Percentiles rank a stretch among this genome's conserved stretches.
Conservation (phyloP, 2,797 vertebrate genomes). For the Rhinogobio ventralis region DNA sequence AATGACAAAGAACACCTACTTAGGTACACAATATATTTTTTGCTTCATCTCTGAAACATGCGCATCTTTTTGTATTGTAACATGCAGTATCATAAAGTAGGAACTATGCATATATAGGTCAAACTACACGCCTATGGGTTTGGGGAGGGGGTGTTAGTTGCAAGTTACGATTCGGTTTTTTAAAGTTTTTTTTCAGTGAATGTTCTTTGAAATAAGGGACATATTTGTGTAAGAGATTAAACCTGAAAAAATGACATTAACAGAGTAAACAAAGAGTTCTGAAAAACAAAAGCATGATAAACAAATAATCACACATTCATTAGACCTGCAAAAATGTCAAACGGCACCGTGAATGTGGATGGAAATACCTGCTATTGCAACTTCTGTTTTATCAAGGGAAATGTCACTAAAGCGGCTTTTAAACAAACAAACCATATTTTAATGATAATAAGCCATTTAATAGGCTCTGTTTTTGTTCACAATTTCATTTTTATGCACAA, state of each 20-base stretch:
- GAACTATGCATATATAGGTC: constrained; percentile 82
- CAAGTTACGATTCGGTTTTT: constrained; percentile 38
- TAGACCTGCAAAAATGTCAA: constrained; percentile 53
- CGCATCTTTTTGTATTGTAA: constrained; percentile 85
- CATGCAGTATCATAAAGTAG: constrained; percentile 88
- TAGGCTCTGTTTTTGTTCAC: too few relatives aligned
- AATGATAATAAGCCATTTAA: too few relatives aligned
- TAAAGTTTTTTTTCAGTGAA: constrained; percentile 76
- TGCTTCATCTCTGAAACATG: constrained; percentile 84
- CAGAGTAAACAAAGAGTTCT: constrained; percentile 41
- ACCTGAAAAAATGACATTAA: constrained; percentile 53
- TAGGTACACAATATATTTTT: constrained; percentile 82
- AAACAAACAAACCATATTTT: not conserved
- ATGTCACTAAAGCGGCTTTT: not conserved
- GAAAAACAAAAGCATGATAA: constrained; percentile 48
- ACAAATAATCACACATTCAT: constrained; percentile 61
- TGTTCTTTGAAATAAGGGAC: constrained; percentile 68
- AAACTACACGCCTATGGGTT: constrained; percentile 80
- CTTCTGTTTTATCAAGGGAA: constrained; percentile 16
- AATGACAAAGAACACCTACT: constrained; percentile 84
- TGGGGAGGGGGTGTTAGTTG: constrained; percentile 76
- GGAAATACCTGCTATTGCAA: constrained; percentile 50
- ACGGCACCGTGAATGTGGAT: constrained; percentile 58
- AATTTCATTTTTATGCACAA: too few relatives aligned
- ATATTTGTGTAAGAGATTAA: constrained; percentile 18